A percentile compares a stretch with the other conserved stretches of the same genome.
Conservation (phyloP, 2,888 invertebrate species). For the Protodeltote pygarga region DNA sequence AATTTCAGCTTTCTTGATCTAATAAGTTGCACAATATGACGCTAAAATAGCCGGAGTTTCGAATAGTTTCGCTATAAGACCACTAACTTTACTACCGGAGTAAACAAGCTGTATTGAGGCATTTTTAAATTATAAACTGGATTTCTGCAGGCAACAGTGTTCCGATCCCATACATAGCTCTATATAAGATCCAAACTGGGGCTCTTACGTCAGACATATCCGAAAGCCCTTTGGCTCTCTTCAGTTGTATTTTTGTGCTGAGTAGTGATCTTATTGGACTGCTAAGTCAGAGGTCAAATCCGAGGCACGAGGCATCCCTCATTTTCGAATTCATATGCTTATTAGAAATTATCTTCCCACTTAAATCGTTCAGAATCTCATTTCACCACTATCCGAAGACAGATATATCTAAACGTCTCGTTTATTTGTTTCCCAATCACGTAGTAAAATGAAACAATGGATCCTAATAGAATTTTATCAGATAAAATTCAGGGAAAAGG, state of each 20-base stretch:
- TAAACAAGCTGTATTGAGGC: conserved; percentile 7
- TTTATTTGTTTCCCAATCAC: conserved; percentile 9
- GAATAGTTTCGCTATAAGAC: conserved; percentile 26
- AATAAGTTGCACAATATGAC: conserved; percentile 21
- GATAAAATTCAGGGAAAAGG: conserved; percentile 31
- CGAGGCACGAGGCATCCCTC: too few relatives aligned
- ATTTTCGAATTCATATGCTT: too few relatives aligned
- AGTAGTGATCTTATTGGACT: too few relatives aligned
- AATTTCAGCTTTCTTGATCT: conserved; percentile 10
- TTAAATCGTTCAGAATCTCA: too few relatives aligned
- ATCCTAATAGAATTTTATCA: conserved; percentile 24
- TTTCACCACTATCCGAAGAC: too few relatives aligned
- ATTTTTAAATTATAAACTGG: conserved; percentile 33
- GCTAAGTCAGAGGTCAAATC: too few relatives aligned
- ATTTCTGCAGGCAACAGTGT: conserved; percentile 17
- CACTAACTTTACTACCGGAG: conserved; percentile 25
- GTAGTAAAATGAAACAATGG: conserved; percentile 28
- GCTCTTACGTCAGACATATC: conserved; percentile 4
- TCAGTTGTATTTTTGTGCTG: too few relatives aligned
- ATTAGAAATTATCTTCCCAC: too few relatives aligned
- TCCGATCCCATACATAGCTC: too few relatives aligned
- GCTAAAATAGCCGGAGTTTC: conserved; percentile 9
- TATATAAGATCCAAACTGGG: conserved; percentile 16
- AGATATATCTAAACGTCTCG: not conserved
- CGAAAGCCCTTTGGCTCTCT: not conserved